A percentile compares a stretch with the other conserved stretches of the same genome.
These are phyloP conservation scores for Porites lutea DNA, from an alignment of 64 coral and sea anemone species.

Conservation along the genomic window DNA sequence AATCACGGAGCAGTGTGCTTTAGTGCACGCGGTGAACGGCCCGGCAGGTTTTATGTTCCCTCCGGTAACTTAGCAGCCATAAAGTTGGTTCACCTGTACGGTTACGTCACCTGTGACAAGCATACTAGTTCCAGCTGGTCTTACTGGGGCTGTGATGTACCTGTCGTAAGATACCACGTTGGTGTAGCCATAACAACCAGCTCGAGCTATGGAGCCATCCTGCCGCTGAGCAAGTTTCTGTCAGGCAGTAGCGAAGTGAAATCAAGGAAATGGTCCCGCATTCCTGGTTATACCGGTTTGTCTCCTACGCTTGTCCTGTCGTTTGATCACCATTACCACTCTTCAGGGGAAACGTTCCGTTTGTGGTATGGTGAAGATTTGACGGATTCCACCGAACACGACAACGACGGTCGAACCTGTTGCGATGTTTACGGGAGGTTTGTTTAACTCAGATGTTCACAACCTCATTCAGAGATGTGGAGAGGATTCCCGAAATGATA, in stretches of 20 bases:
- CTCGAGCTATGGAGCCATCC: background rate
- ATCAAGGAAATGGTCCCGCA: background rate
- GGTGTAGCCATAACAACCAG: constrained; percentile 1
- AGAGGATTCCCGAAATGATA: background rate
- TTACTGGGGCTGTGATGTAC: constrained; percentile 20
- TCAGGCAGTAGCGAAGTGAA: background rate
- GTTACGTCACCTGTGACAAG: background rate
- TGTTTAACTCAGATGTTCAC: background rate
- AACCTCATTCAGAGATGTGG: background rate
- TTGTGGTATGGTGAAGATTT: constrained; percentile 38
- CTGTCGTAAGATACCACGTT: background rate
- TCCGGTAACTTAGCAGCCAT: background rate
- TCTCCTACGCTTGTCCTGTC: constrained; percentile 1
- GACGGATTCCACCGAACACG: background rate
- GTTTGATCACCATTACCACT: too few species aligned
- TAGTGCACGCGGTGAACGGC: background rate
- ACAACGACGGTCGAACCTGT: background rate
- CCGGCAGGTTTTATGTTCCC: background rate
- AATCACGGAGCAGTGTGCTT: background rate
- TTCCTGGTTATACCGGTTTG: constrained; percentile 12
- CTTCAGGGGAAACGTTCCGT: constrained; percentile 5
- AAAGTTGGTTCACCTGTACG: background rate
- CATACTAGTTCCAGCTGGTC: background rate
- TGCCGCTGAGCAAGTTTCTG: constrained; percentile 3
- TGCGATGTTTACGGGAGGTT: constrained; percentile 3